Conservation (phyloP, 2,113 vertebrate genomes). For the Trochalopteron elliotii region DNA sequence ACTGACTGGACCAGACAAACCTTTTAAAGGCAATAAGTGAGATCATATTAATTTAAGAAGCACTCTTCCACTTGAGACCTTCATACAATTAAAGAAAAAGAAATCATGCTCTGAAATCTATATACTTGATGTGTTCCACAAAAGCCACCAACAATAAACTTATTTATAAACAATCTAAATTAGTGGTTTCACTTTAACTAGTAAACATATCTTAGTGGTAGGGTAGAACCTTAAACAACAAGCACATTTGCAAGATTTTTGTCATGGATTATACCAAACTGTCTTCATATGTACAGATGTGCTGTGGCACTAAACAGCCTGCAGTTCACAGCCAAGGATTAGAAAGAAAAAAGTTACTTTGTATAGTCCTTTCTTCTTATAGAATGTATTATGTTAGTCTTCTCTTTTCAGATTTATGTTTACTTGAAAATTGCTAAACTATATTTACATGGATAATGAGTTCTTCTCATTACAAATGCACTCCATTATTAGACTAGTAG, state of each 20-base stretch:
- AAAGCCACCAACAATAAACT: neutral
- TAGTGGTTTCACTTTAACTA: constrained; percentile 4
- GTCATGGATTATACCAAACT: neutral
- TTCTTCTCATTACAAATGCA: neutral
- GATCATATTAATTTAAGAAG: neutral
- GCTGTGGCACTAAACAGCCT: neutral
- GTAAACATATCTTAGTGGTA: neutral
- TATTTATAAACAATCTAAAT: constrained; percentile 9
- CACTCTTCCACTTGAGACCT: neutral
- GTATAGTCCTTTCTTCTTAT: neutral
- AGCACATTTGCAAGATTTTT: constrained; percentile 13
- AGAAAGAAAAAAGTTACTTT: neutral
- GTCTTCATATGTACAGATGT: neutral
- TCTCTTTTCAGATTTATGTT: neutral
- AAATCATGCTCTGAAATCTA: neutral
- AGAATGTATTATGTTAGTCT: neutral
- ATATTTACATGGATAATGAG: neutral
- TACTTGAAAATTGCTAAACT: neutral
- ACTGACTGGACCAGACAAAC: neutral
- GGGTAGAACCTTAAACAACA: neutral
- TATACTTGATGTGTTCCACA: neutral
- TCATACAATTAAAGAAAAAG: neutral
- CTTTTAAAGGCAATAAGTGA: neutral
- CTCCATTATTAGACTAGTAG: neutral
- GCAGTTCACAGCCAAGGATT: neutral